phyloP scores from a whole-genome alignment of 2,888 invertebrate species.

The Parnassius orleans region DNA sequence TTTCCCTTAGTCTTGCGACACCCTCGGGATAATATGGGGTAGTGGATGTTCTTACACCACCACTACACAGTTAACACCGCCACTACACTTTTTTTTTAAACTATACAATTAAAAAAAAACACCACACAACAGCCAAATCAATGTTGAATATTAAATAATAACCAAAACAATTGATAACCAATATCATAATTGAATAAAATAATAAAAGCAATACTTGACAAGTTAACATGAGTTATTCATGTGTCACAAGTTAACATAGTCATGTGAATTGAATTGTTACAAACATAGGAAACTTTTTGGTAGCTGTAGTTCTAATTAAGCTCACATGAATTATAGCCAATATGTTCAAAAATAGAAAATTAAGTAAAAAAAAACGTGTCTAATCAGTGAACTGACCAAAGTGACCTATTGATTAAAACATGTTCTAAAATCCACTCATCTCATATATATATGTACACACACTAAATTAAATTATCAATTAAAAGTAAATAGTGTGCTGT shows the following conservation, averaged over 20 bases:
- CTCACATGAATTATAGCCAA: neutral
- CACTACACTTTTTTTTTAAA: too few relatives aligned
- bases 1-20: too few relatives aligned
- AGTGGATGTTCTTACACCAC: too few relatives aligned
- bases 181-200: neutral
- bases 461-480: too few relatives aligned
- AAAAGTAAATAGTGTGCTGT: too few relatives aligned
- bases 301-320: neutral
- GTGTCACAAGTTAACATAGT: conserved; percentile 14
- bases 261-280: conserved; percentile 6
- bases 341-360: neutral
- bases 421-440: too few relatives aligned
- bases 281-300: neutral
- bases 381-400: too few relatives aligned
- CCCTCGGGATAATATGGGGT: too few relatives aligned
- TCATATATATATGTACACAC: too few relatives aligned
- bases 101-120: conserved; percentile 3
- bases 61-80: too few relatives aligned
- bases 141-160: neutral
- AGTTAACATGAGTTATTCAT: neutral
- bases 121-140: neutral
- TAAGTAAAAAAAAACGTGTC: too few relatives aligned
- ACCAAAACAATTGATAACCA: neutral
- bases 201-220: neutral
- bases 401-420: too few relatives aligned